Evolutionary conservation across 2,888 invertebrate genomes (phyloP), one percentile per base, ranked within the genome.

Genomic region (Tetramorium bicarinatum): DNA sequence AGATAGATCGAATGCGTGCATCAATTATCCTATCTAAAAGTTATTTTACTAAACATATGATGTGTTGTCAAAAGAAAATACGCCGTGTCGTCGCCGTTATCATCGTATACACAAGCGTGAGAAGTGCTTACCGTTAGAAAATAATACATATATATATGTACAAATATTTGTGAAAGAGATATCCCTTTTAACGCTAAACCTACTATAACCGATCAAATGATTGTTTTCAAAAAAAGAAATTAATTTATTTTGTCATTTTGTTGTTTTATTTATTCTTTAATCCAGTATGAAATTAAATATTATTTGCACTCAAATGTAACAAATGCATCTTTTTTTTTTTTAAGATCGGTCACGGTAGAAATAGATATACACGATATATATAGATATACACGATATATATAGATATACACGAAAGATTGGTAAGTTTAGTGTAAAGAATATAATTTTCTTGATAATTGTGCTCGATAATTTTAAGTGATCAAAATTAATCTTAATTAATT

Each of bases 91-190:
- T n/a, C n/a, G n/a, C n/a, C n/a, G 34, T 38, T 8, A 8, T 54
- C 18, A 54, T 54, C 15, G 15, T 38, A 41, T 9, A 41, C 21
- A 21, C 13, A n/a, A 38, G 34, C 15, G 15, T 69, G n/a, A 38
- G 15, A 34, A 25, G n/a, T 69, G 15, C 21, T 41, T 64, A 15
- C 4, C 21, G 13, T 64, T 62, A 62, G 4, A 62, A n/a, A 62
- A 62, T n/a, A 21, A 11, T 62, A 62, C 38, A 15, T 21, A 15
- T 44, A 11, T 62, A 21, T 13, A 15, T 21, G 8, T 44, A 3
- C 15, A 64, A 69, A 69, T 44, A 47, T 67, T 67, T 67, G 18
- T 44, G 25, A 67, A 25, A 67, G 47, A 49, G 49, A 34, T 49
- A 7, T 49, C 2, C 0, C 9, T 49, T 49, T 69, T 34, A 49